Conservation (phyloP, 2,113 vertebrate genomes). For the Merops nubicus region DNA sequence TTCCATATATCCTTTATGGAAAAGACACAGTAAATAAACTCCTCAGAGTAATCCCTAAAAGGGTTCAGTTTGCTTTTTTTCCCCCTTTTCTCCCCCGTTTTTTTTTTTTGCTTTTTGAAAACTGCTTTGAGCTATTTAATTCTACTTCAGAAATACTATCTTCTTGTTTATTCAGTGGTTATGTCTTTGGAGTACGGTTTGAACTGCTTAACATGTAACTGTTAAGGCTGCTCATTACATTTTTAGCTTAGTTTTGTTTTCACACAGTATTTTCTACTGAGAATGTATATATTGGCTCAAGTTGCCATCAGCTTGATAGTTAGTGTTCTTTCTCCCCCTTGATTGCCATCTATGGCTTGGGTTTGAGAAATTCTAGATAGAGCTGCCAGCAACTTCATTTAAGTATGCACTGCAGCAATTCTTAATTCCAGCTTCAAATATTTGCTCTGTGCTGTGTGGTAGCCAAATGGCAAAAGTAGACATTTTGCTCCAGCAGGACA, state of each 20-base stretch:
- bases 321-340: background rate
- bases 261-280: conserved; percentile 33
- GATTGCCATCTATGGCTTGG: conserved; percentile 6
- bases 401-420: conserved; percentile 64
- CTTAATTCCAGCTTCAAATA: conserved; percentile 81
- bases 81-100: background rate
- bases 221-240: conserved; percentile 76
- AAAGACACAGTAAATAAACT: conserved; percentile 95
- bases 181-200: conserved; percentile 78
- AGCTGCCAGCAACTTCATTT: conserved; percentile 51
- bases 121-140: conserved; percentile 95
- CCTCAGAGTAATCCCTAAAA: conserved; percentile 97
- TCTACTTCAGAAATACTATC: conserved; percentile 92
- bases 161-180: conserved; percentile 90
- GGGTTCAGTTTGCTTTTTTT: conserved; percentile 78
- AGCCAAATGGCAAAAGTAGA: conserved; percentile 76
- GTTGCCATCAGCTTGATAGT: background rate
- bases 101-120: conserved; percentile 78
- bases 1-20: conserved; percentile 96
- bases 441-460: conserved; percentile 75
- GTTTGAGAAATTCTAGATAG: conserved; percentile 25
- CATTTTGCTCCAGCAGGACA: conserved; percentile 68
- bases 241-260: conserved; percentile 59
- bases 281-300: conserved; percentile 45
- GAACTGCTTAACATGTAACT: conserved; percentile 80